Conservation (phyloP, 2,797 vertebrate species). For the Sphaeramia orbicularis region DNA sequence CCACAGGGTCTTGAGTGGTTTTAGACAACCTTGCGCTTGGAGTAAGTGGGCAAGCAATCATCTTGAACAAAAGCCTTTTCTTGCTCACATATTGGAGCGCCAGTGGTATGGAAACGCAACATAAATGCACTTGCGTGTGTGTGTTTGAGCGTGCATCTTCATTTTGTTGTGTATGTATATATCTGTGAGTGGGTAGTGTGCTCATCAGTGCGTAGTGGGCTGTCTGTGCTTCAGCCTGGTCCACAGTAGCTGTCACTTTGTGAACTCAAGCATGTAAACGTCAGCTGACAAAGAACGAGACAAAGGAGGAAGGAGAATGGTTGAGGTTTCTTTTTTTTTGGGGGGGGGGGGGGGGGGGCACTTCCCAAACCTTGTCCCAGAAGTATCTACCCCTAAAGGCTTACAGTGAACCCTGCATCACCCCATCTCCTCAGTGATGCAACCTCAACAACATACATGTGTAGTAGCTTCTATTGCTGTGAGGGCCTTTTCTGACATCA, state of each 20-base stretch:
- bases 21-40: constrained; percentile 57
- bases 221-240: constrained; percentile 45
- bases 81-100: constrained; percentile 37
- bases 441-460: not conserved
- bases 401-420: constrained; percentile 22
- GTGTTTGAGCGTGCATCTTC: constrained; percentile 14
- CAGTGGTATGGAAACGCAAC: constrained; percentile 24
- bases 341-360: constrained; percentile 3
- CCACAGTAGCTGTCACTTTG: constrained; percentile 67
- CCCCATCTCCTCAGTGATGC: constrained; percentile 39
- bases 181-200: constrained; percentile 28
- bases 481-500: not conserved
- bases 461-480: not conserved
- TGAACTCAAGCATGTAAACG: constrained; percentile 65
- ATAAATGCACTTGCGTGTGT: constrained; percentile 11
- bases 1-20: constrained; percentile 70
- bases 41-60: constrained; percentile 70
- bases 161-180: constrained; percentile 3
- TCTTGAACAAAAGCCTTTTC: constrained; percentile 61
- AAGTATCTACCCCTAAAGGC: constrained; percentile 64
- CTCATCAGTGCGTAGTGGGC: constrained; percentile 40
- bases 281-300: constrained; percentile 58
- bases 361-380: constrained; percentile 35
- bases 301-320: not conserved
- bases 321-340: not conserved